phyloP scores from a whole-genome alignment of 2,797 vertebrate species.

The Nasua narica region DNA sequence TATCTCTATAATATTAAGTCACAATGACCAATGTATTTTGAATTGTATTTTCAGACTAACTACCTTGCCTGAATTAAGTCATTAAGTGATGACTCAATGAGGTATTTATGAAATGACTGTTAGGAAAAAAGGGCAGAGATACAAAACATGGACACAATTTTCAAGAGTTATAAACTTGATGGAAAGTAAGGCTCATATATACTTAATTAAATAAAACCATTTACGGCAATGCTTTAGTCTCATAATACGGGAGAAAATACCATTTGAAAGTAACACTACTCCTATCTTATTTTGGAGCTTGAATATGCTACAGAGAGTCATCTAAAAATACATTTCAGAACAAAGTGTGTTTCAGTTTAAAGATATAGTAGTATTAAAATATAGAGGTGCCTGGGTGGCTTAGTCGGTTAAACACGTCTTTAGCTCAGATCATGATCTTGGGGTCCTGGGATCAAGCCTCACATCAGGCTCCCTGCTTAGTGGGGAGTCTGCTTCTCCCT shows the following conservation, averaged over 20 bases:
- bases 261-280: background rate
- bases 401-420: too few relatives aligned
- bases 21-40: background rate
- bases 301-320: background rate
- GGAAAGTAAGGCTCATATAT: background rate
- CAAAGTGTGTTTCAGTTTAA: background rate
- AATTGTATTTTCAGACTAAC: conserved; percentile 23
- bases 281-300: background rate
- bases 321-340: background rate
- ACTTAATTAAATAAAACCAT: background rate
- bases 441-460: too few relatives aligned
- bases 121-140: background rate
- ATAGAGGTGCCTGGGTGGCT: background rate
- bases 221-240: background rate
- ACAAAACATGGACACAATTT: background rate
- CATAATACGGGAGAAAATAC: background rate
- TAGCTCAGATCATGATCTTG: too few relatives aligned
- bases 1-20: background rate
- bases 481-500: too few relatives aligned
- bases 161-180: background rate
- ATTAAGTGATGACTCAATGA: background rate
- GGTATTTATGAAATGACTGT: background rate
- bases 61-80: background rate
- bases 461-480: too few relatives aligned
- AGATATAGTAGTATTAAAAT: background rate